Base-by-base conservation (phyloP, 2,797 vertebrate species). In the Sylvilagus floridanus region DNA sequence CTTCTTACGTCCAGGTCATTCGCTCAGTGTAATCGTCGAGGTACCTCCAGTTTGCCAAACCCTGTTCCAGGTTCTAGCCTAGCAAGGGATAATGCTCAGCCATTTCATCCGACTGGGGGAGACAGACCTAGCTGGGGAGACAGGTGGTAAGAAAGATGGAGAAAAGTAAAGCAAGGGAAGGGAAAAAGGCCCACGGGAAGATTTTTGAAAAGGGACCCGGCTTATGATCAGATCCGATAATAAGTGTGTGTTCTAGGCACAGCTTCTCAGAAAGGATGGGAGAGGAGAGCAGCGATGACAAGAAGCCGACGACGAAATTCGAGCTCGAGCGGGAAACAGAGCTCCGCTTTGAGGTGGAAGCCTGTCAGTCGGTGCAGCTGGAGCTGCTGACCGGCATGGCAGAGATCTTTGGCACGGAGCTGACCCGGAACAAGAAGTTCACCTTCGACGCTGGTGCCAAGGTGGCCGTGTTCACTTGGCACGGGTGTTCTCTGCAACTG, bases 401-500 rank as follows among this genome's bases (percentile, higher is more conserved):
- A 0, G 99, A 99, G 98, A 99, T 99, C 79, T 99, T 99, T 60
- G 99, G 99, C 57, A 99, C 99, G 0, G 99, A 99, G 96, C 98
- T 99, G 69, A 99, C 99, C 93, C 99, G 99, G 78, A 99, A 99
- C 98, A 99, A 99, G 98, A 99, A 99, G 95, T 99, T 99, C 98
- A 98, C 98, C 0, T 99, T 99, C 79, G 99, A 99, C 8, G 98
- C 99, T 0, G 99, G 99, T 1, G 99, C 99, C 73, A 99, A 99
- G 97, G 99, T 99, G 30, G 99, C 99, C 0, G 99, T 99, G 72
- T 99, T 99, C 97, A 99, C 99, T 28, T 99, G 99, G 99, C 99
- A 99, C 60, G 99, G 99, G 93, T 99, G 99, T 97, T 99, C 98
- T 26, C 98, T 99, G 32, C 99, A 99, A 89, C 98, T 99, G 57